Base-by-base conservation (phyloP, 2,888 invertebrate genomes). In the Plagiodera versicolora region DNA sequence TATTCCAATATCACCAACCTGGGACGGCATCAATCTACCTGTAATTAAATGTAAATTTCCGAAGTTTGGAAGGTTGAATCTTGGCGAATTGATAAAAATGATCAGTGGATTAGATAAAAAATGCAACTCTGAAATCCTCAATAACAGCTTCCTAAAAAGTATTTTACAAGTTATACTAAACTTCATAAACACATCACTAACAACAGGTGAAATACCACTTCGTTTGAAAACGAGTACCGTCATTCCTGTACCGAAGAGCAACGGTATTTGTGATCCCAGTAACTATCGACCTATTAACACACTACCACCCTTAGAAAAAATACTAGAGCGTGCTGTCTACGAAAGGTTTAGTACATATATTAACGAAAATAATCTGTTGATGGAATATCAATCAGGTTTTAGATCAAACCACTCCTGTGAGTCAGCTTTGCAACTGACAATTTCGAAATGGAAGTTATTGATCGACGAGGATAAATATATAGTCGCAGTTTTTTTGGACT, bases 71-170 rank as follows among this genome's bases (percentile, higher is more conserved):
- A 24, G 28, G 28, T 24, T 24, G 28, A 49, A 49, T 16, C 20
- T 49, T 11, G 9, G 30, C 9, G 49, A 28, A 49, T 49, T 49
- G 49, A 49, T 24, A 49, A 1, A 24, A 24, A 49, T 49, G 16
- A 28, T 49, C 28, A 28, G 28, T 28, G 20, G 49, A n/a, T 14
- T 14, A 28, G 49, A 49, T 28, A 49, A 49, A 5, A 49, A 49
- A 49, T 49, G 49, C 14, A 49, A 49, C 30, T 49, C 49, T 49
- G 49, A 49, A 24, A 28, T 28, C 28, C 49, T 49, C 28, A 49
- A 28, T 16, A 49, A 49, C 24, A 49, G 28, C 20, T 24, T 28
- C 28, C 14, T 49, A n/a, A 48, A 48, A 48, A 49, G 49, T 49
- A 49, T 49, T 49, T 28, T 49, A 16, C 24, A 49, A 14, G 30